Conservation (phyloP, 2,797 vertebrate genomes). For the Taeniopygia guttata region DNA sequence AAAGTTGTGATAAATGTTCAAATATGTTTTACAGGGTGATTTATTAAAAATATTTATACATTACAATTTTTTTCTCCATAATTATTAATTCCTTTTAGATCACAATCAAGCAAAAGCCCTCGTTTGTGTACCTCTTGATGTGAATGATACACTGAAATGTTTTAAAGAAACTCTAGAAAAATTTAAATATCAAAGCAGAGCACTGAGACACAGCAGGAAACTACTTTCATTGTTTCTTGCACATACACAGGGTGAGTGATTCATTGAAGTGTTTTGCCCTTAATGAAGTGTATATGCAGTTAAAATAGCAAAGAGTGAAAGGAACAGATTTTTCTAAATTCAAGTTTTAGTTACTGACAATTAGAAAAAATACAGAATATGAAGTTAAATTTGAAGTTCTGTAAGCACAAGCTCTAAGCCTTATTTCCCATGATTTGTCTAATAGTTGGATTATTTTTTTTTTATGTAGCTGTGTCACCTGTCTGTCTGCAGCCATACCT, state of each 20-base stretch:
- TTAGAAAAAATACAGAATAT: neutral
- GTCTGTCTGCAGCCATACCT: neutral
- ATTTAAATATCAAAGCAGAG: constrained; percentile 76
- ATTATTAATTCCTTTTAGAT: constrained; percentile 71
- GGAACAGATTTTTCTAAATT: neutral
- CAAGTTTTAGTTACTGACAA: neutral
- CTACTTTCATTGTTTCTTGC: constrained; percentile 85
- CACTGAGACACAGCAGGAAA: constrained; percentile 85
- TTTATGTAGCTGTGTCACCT: neutral
- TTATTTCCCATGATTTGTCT: neutral
- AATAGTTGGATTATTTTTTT: neutral
- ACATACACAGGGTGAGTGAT: constrained; percentile 77
- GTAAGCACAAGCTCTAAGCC: neutral
- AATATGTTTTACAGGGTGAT: neutral
- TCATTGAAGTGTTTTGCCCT: neutral
- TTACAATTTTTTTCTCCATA: neutral
- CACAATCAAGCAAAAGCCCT: constrained; percentile 71
- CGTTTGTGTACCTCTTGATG: constrained; percentile 86
- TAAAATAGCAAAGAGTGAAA: neutral
- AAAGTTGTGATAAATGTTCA: neutral
- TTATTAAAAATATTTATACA: neutral
- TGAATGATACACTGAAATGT: constrained; percentile 82
- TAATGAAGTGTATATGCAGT: neutral
- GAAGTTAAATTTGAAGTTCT: neutral
- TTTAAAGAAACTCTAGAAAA: constrained; percentile 84